These are phyloP conservation scores for Microctonus brassicae DNA, from an alignment of 2,888 invertebrate species.

Conservation along the genomic window DNA sequence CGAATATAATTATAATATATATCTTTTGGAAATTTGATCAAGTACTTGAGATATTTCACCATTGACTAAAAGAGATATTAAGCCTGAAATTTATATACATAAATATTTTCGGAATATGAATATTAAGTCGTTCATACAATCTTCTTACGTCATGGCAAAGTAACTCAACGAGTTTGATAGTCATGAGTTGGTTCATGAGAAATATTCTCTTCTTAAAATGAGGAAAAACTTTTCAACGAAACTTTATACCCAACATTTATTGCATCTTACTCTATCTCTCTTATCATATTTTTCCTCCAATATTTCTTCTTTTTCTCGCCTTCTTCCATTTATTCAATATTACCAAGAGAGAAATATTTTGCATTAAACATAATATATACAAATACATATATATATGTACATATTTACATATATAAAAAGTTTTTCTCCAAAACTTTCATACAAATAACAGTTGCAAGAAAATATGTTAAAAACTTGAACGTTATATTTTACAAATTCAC, in stretches of 20 bases:
- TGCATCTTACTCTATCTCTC: background rate
- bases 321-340: background rate
- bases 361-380: background rate
- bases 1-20: background rate
- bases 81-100: too few species aligned
- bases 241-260: background rate
- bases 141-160: slow-evolving; percentile 25
- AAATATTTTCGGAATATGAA: too few species aligned
- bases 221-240: background rate
- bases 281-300: too few species aligned
- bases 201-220: slow-evolving; percentile 30
- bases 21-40: background rate
- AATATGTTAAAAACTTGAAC: background rate
- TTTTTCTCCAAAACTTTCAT: background rate
- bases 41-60: slow-evolving; percentile 15
- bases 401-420: background rate
- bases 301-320: background rate
- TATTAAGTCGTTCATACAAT: slow-evolving; percentile 35
- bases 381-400: background rate
- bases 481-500: background rate
- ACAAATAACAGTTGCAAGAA: background rate
- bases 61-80: background rate
- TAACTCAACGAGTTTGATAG: slow-evolving; percentile 29
- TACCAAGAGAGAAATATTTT: background rate
- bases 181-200: slow-evolving; percentile 28